phyloP scores from a whole-genome alignment of 2,113 vertebrate species.

The Tetrao urogallus region DNA sequence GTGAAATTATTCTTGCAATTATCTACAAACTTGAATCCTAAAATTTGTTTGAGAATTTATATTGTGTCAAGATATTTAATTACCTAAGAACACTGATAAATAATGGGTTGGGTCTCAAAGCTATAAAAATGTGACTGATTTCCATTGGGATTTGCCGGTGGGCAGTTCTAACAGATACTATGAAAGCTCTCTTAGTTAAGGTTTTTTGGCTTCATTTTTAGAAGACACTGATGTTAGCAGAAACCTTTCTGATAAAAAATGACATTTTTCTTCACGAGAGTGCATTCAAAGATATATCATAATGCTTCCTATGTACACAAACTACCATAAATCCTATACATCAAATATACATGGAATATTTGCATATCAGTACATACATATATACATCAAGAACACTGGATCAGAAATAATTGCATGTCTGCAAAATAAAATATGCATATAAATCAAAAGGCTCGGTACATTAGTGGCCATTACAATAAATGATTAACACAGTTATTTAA shows the following conservation, averaged over 20 bases:
- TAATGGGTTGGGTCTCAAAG: neutral
- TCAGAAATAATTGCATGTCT: slow-evolving; percentile 75
- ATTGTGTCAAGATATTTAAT: neutral
- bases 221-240: neutral
- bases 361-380: slow-evolving; percentile 64
- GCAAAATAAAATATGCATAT: slow-evolving; percentile 73
- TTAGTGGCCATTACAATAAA: slow-evolving; percentile 73
- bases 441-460: slow-evolving; percentile 72
- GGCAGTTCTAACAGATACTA: neutral
- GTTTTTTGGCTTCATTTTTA: slow-evolving; percentile 8
- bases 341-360: slow-evolving; percentile 41
- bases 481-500: slow-evolving; percentile 63
- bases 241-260: slow-evolving; percentile 36
- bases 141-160: neutral
- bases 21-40: slow-evolving; percentile 6
- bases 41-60: slow-evolving; percentile 7
- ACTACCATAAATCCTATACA: slow-evolving; percentile 36
- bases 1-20: slow-evolving; percentile 25
- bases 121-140: neutral
- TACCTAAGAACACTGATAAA: slow-evolving; percentile 9
- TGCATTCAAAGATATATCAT: slow-evolving; percentile 47
- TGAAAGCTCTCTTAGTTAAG: neutral
- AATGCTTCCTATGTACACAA: slow-evolving; percentile 64
- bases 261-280: slow-evolving; percentile 43
- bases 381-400: slow-evolving; percentile 68